Evolutionary conservation across 1,140 invertebrate genomes (phyloP), one percentile per base, ranked within the genome.

Genomic region (Battus philenor): DNA sequence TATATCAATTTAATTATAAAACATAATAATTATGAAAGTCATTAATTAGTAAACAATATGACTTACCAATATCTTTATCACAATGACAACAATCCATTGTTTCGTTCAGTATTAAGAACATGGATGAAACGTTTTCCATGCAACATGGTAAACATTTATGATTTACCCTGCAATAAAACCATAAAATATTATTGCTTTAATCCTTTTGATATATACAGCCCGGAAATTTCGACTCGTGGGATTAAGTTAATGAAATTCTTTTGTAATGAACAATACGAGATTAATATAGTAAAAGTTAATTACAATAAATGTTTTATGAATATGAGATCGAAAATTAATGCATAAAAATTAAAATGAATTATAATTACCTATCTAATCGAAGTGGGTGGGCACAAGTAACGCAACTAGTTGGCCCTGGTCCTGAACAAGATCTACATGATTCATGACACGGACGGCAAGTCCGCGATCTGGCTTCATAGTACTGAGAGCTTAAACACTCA

Each of bases 81-180:
- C 89, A 92, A 49, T 89, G 86, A 65, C 91, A 92, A 47, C 91
- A 92, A 24, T 88, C 87, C 5, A 86, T 74, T 2, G 75, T 73
- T 53, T 79, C 61, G 45, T 84, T 82, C 10, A 43, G 59, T 39
- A 54, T 71, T 50, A 70, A 50, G 51, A 67, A 73, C 34, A 75
- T 63, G 4, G 76, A 68, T 9, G 60, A 63, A 48, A 75, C 76
- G 26, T 73, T 79, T 27, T 82, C 68, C 9, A 82, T 83, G 68
- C 92, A 93, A 50, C 91, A 93, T 2, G 91, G 89, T 45, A 93
- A 88, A 59, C 92, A 93, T 70, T 92, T 92, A 59, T 91, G 90
- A 69, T 92, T 92, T 24, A 91, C 77, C 55, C 88, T 89, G 62
- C 20, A 71, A 67, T 39, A 16, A 20, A 46, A 51, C 29, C n/a